Evolutionary conservation across 2,113 vertebrate species (phyloP).

Genomic region (Brachirus orientalis): DNA sequence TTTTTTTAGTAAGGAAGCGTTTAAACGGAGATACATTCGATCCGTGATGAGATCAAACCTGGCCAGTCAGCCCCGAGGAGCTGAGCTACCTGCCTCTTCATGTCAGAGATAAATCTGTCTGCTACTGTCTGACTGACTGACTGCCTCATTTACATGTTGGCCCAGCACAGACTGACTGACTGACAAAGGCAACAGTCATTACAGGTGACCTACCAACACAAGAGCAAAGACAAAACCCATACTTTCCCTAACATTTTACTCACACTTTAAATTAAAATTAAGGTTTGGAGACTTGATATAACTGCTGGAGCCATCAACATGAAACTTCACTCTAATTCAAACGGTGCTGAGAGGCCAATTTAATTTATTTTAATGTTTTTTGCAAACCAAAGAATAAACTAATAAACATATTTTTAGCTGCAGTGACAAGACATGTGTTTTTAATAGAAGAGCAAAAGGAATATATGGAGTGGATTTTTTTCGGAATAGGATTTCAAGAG

Average conservation of each 20-base stretch:
- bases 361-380: neutral
- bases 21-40: slow-evolving; percentile 58
- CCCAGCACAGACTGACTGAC: neutral
- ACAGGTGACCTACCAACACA: slow-evolving; percentile 14
- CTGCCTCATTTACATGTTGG: neutral
- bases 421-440: slow-evolving; percentile 20
- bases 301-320: too few species aligned
- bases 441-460: slow-evolving; percentile 24
- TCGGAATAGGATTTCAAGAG: neutral
- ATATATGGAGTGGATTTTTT: slow-evolving; percentile 13
- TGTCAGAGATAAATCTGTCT: slow-evolving; percentile 67
- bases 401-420: slow-evolving; percentile 11
- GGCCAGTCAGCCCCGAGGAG: slow-evolving; percentile 37
- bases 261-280: neutral
- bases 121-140: slow-evolving; percentile 50
- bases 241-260: too few species aligned
- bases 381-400: slow-evolving; percentile 10
- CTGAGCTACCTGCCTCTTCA: slow-evolving; percentile 59
- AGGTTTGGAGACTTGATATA: slow-evolving; percentile 1
- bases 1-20: slow-evolving; percentile 63
- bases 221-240: neutral
- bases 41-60: slow-evolving; percentile 67
- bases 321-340: neutral
- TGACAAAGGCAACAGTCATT: slow-evolving; percentile 11
- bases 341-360: neutral